Percentiles rank a stretch among this genome's conserved stretches.
phyloP scores from a whole-genome alignment of 2,888 invertebrate species.

The Drosophila differens region DNA sequence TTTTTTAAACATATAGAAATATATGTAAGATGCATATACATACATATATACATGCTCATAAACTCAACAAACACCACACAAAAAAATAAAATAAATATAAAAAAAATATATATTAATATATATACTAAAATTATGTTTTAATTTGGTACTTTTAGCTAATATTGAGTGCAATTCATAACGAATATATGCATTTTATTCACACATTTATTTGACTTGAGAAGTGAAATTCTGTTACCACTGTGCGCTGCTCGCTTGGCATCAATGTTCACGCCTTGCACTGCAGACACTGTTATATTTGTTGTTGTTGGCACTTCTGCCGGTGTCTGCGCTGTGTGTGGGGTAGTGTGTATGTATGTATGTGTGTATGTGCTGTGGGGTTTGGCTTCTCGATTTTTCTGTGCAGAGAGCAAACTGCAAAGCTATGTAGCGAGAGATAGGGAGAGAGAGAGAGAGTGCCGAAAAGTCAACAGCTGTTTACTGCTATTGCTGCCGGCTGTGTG shows the following conservation, averaged over 20 bases:
- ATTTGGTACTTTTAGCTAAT: not conserved
- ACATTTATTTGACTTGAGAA: not conserved
- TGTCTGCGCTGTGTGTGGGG: conserved; percentile 5
- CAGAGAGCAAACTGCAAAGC: conserved; percentile 18
- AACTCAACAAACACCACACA: not conserved
- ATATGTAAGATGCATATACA: not conserved
- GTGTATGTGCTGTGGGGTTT: conserved; percentile 19
- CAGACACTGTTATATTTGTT: conserved; percentile 23
- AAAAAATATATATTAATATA: not conserved
- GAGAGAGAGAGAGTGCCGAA: conserved; percentile 5
- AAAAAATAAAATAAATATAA: not conserved
- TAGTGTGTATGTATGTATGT: conserved; percentile 7
- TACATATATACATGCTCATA: not conserved
- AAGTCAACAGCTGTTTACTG: conserved; percentile 42
- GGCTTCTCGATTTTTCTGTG: conserved; percentile 62
- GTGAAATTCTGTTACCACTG: conserved; percentile 25
- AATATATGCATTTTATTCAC: not conserved
- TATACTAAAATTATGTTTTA: not conserved
- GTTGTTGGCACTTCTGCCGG: conserved; percentile 27
- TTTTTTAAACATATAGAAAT: not conserved
- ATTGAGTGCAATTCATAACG: not conserved
- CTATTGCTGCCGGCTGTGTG: not conserved
- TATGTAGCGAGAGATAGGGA: not conserved
- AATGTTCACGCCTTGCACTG: conserved; percentile 49
- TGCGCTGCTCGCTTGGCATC: conserved; percentile 39